phyloP scores from a whole-genome alignment of 2,113 vertebrate genomes.

The Neoarius graeffei region DNA sequence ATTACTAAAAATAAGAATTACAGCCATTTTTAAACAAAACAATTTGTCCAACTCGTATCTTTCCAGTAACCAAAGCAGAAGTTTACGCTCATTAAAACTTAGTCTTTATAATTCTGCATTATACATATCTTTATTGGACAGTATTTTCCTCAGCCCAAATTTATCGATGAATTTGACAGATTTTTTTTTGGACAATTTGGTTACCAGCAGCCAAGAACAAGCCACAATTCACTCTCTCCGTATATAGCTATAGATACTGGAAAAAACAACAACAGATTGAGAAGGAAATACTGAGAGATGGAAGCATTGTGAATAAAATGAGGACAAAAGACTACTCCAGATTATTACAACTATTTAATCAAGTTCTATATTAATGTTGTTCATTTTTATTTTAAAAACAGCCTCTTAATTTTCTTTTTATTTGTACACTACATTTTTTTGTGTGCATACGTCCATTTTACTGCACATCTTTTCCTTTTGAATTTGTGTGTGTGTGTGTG shows the following conservation, averaged over 20 bases:
- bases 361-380: neutral
- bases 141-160: neutral
- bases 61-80: neutral
- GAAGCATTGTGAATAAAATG: neutral
- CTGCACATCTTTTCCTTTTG: slow-evolving; percentile 49
- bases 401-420: neutral
- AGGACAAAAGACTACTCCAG: neutral
- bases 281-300: neutral
- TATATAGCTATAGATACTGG: neutral
- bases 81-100: neutral
- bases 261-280: neutral
- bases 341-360: neutral
- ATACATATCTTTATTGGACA: neutral
- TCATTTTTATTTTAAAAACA: neutral
- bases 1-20: neutral
- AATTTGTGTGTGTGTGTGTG: neutral
- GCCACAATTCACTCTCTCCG: neutral
- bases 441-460: slow-evolving; percentile 41
- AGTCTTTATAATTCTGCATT: too few relatives aligned
- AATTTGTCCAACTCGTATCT: neutral
- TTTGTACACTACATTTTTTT: neutral
- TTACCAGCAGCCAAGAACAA: neutral
- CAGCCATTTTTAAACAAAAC: neutral
- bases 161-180: neutral
- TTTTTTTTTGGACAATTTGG: too few relatives aligned